Evolutionary conservation across 2,888 invertebrate species (phyloP), one percentile per base, ranked within the genome.

Genomic region (Cylloceria caligata): DNA sequence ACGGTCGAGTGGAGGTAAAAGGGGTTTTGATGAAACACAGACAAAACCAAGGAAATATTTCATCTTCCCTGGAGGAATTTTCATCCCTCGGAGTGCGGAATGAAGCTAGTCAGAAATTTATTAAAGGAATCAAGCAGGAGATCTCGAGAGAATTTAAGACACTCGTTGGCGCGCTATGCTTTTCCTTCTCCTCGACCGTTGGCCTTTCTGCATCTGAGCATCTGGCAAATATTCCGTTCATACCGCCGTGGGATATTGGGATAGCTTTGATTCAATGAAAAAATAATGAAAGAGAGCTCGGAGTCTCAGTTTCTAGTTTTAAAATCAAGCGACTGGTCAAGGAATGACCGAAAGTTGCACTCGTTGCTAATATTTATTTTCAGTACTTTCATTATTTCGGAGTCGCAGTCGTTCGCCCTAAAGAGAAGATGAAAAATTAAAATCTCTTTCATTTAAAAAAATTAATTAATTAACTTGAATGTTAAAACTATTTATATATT

Each of bases 91-190:
- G 36, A 16, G 7, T n/a, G 39, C 16, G 49, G 34, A 62, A 73
- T 21, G 49, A 16, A 73, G 73, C 73, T 39, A 27, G 49, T 73
- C 62, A n/a, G 19, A n/a, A 27, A 73, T 73, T 73, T 73, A 72
- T 72, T 72, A 72, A 62, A 62, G 62, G 60, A 60, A 60, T 30
- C 27, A 9, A 49, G 19, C 30, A 16, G 16, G 47, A 5, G 30
- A 47, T 13, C n/a, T 27, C n/a, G 45, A 30, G 65, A 65, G 68
- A 69, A 69, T 55, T 69, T 39, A 27, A 67, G 68, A 69, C 39
- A 16, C 34, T 55, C 52, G 68, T 52, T 52, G 3, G 39, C 39
- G 30, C 30, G n/a, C n/a, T 16, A 11, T 47, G 16, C n/a, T 47
- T n/a, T n/a, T 5, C 1, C 47, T 55, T 13, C 13, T 13, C 13